Conservation (phyloP, 1,140 invertebrate species). For the Danaus plexippus region DNA sequence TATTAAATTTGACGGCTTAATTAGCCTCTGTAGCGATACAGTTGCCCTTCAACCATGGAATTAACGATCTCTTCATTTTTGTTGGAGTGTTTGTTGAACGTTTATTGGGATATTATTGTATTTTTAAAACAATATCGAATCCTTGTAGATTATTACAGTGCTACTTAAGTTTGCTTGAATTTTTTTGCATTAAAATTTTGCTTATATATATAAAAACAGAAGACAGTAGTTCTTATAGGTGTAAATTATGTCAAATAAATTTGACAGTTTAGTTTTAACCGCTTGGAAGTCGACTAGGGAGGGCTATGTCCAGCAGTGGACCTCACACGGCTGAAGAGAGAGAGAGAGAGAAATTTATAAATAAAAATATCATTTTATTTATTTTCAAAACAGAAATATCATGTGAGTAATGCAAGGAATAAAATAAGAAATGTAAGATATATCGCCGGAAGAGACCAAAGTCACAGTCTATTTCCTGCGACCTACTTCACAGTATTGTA, state of each 20-base stretch:
- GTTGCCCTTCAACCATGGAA: constrained; percentile 19
- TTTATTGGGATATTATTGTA: too few relatives aligned
- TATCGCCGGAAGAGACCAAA: constrained; percentile 6
- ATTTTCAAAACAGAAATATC: background rate
- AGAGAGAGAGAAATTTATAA: too few relatives aligned
- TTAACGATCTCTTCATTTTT: constrained; percentile 23
- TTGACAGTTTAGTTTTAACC: too few relatives aligned
- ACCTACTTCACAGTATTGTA: constrained; percentile 1
- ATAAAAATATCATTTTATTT: constrained; percentile 11
- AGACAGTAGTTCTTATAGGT: too few relatives aligned
- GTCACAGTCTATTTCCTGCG: constrained; percentile 9
- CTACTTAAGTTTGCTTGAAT: too few relatives aligned
- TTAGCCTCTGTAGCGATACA: constrained; percentile 19
- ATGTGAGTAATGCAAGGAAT: too few relatives aligned
- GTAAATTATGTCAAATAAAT: too few relatives aligned
- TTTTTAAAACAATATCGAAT: background rate
- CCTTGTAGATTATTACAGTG: background rate
- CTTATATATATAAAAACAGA: too few relatives aligned
- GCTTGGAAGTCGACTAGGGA: too few relatives aligned
- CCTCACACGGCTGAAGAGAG: too few relatives aligned
- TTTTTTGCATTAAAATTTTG: too few relatives aligned
- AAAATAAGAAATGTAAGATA: background rate
- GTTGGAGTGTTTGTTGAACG: constrained; percentile 18
- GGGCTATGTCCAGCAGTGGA: too few relatives aligned
- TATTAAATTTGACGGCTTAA: constrained; percentile 21